Percentiles rank a stretch among this genome's conserved stretches.
phyloP scores from a whole-genome alignment of 2,113 vertebrate genomes.

The Semnopithecus entellus region DNA sequence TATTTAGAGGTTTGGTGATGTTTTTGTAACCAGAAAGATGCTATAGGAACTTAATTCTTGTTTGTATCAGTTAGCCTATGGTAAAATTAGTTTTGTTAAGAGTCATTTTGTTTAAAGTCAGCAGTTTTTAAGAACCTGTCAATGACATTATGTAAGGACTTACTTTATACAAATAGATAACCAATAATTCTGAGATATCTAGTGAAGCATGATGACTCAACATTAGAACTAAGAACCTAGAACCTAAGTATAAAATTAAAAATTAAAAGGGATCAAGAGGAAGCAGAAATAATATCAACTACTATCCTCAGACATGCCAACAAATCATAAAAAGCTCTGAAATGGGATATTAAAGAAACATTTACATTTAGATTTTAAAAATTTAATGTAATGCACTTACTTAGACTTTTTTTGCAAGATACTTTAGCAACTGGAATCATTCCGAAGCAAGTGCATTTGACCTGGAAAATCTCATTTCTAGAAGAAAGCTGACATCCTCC shows the following conservation, averaged over 20 bases:
- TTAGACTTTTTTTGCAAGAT: not conserved
- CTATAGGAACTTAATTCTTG: not conserved
- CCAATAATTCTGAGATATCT: not conserved
- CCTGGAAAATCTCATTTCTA: slow-evolving; percentile 42
- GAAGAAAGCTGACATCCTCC: not conserved
- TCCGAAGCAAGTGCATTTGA: slow-evolving; percentile 46
- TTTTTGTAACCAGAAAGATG: not conserved
- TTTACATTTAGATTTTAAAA: not conserved
- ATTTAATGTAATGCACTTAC: not conserved
- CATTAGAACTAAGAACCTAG: not conserved
- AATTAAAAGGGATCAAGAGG: not conserved
- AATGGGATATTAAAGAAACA: not conserved
- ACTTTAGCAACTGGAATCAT: slow-evolving; percentile 26
- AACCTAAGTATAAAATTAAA: not conserved
- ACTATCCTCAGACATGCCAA: not conserved
- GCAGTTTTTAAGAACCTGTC: not conserved
- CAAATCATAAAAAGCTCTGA: not conserved
- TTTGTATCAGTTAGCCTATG: not conserved
- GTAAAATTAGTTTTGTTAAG: not conserved
- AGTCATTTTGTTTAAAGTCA: not conserved
- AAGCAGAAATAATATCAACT: not conserved
- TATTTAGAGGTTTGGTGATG: not conserved
- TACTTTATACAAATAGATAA: not conserved
- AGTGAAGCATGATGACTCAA: not conserved
- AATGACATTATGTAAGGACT: not conserved